A percentile compares a stretch with the other conserved stretches of the same genome.
Conservation (phyloP, 2,888 invertebrate genomes). For the Metacarcinus magister region DNA sequence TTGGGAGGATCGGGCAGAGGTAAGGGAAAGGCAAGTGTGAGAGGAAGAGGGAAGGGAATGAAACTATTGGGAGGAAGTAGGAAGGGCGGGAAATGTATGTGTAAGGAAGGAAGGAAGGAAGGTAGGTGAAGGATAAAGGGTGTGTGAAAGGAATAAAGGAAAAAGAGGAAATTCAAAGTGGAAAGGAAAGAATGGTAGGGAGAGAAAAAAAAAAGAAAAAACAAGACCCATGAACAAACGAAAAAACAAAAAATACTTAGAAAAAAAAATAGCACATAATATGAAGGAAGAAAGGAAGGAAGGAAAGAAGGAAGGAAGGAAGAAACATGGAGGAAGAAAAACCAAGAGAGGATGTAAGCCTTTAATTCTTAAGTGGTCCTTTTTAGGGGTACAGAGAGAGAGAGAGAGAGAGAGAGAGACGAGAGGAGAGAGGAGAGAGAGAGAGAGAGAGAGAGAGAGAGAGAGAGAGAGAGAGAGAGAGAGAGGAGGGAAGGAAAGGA, state of each 20-base stretch:
- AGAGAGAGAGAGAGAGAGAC: background rate
- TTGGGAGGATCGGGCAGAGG: background rate
- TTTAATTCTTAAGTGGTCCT: no score
- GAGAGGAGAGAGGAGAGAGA: no score
- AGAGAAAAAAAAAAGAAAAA: background rate
- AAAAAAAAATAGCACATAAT: no score
- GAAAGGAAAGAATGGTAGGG: background rate
- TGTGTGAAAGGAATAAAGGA: background rate
- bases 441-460: background rate
- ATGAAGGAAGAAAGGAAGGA: background rate
- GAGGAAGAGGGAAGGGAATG: background rate
- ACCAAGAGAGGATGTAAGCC: background rate
- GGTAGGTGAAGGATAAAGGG: no score
- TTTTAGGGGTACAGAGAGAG: no score
- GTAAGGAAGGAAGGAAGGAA: background rate
- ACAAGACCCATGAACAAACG: no score
- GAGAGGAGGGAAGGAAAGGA: background rate
- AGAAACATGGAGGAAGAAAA: background rate
- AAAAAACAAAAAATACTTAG: no score
- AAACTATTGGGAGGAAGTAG: background rate
- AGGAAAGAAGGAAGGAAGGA: background rate
- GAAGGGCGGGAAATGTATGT: background rate
- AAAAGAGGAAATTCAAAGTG: background rate
- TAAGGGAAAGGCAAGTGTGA: background rate
- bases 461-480: slow-evolving; percentile 39